Base-by-base conservation (phyloP, 2,113 vertebrate genomes). In the Plectropomus leopardus region DNA sequence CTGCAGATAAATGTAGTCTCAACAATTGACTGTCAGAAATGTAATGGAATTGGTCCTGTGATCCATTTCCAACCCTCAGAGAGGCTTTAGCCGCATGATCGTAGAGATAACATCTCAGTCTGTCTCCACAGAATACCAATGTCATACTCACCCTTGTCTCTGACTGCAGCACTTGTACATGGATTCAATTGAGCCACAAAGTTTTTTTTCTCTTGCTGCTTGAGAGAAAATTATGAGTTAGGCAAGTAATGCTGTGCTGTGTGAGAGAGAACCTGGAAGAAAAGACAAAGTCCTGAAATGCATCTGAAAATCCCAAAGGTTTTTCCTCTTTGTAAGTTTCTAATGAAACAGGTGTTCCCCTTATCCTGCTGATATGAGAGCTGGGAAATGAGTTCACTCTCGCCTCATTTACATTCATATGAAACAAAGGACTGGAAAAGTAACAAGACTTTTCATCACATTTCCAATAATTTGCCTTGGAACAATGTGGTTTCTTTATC, bases 321-420 rank as follows among this genome's bases (percentile, higher is more conserved):
- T 89, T 86, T 79, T 30, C 21, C 32, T 81, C n/a, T 76, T 86
- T 86, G 44, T 82, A 61, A 57, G 51, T 68, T 80, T 80, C 72
- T 84, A 85, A 82, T 86, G 78, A 84, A 88, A 83, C 87, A 90
- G 77, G 86, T 88, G 84, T 84, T 87, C 71, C 28, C 50, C 64
- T 72, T 82, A 74, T 83, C 64, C 53, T 53, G 54, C 78, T 77
- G 81, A 89, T 92, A 88, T 82, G 80, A 89, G 65, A 76, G 73
- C 67, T 71, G 78, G 83, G 80, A 88, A 88, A 80, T 75, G 42
- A 75, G 60, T 87, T 88, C 50, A 58, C 64, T 54, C 78, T 21
- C 28, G 23, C 63, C 73, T 88, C 54, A 89, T 91, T 92, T 82
- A 77, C 79, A 92, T 89, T 84, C 86, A 81, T 53, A 70, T 54